Evolutionary conservation across 2,888 invertebrate genomes (phyloP).

Genomic region (Gymnoscelis rufifasciata): DNA sequence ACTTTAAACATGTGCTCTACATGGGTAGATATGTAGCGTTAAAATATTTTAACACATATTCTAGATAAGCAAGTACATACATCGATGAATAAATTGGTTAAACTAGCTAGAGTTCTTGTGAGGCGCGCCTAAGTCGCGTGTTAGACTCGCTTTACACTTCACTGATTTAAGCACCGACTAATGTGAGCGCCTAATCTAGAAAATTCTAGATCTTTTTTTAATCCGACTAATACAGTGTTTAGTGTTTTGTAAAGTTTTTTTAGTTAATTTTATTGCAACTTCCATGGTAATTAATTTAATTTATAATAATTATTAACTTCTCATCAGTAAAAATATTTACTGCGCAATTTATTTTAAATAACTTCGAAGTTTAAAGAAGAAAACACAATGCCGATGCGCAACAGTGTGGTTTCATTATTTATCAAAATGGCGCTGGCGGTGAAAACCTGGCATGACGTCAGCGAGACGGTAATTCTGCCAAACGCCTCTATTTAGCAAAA

Average conservation of each 20-base stretch:
- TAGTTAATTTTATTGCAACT: too few relatives aligned
- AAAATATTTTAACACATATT: too few relatives aligned
- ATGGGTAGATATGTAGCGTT: too few relatives aligned
- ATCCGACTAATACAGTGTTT: neutral
- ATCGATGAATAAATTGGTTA: slow-evolving; percentile 39
- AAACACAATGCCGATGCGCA: slow-evolving; percentile 18
- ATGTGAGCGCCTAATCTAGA: slow-evolving; percentile 10
- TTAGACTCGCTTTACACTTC: slow-evolving; percentile 45
- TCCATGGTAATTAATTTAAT: too few relatives aligned
- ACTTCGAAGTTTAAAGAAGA: neutral
- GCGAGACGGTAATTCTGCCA: slow-evolving; percentile 28
- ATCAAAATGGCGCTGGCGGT: slow-evolving; percentile 57
- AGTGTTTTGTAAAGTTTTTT: too few relatives aligned
- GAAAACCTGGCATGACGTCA: slow-evolving; percentile 50
- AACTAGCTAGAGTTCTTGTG: slow-evolving; percentile 37
- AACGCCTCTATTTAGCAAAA: slow-evolving; percentile 32
- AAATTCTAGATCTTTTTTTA: neutral
- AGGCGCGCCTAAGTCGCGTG: slow-evolving; percentile 35
- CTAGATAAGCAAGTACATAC: too few relatives aligned
- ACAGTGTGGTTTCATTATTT: slow-evolving; percentile 26
- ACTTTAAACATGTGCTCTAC: too few relatives aligned
- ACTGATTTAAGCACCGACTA: slow-evolving; percentile 30
- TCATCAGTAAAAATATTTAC: too few relatives aligned
- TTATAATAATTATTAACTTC: neutral
- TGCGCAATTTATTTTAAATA: too few relatives aligned